Percentiles rank a stretch among this genome's conserved stretches.
These are phyloP conservation scores for Columba janthina DNA, from an alignment of 2,113 vertebrate species.

Conservation along the genomic window DNA sequence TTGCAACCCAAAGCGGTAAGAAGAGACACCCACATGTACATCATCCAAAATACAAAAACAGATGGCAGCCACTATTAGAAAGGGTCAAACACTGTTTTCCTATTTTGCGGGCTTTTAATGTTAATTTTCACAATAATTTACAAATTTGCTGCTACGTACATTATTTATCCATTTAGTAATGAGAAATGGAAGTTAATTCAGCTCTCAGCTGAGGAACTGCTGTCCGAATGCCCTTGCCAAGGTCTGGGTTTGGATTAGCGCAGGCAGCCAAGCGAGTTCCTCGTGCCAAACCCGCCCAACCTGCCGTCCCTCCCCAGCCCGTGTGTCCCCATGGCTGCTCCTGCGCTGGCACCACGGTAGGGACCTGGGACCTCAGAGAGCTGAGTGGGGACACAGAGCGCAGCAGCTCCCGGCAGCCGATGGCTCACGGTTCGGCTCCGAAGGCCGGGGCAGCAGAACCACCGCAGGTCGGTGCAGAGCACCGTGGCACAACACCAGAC, in stretches of 20 bases:
- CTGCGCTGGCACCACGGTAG: not conserved
- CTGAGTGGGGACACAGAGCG: rapidly evolving
- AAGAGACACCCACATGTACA: not conserved
- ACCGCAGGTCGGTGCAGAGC: too few species aligned
- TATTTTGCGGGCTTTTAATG: conserved; percentile 40
- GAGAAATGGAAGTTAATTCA: not conserved
- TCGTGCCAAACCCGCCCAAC: not conserved
- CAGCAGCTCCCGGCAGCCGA: not conserved
- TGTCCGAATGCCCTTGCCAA: not conserved
- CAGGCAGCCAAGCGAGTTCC: not conserved
- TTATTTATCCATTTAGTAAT: not conserved
- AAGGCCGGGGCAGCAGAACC: too few species aligned
- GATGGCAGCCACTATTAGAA: not conserved
- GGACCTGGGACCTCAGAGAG: not conserved
- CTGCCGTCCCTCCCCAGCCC: not conserved
- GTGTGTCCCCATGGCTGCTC: not conserved
- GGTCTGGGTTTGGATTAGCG: not conserved
- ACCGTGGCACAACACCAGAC: not conserved
- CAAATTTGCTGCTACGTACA: not conserved
- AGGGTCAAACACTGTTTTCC: not conserved
- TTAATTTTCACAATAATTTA: conserved; percentile 30
- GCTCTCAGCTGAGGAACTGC: not conserved
- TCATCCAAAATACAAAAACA: not conserved
- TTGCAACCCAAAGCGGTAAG: not conserved
- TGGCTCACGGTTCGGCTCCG: too few species aligned